A percentile compares a stretch with the other conserved stretches of the same genome.
These are phyloP conservation scores for Hedya salicella DNA, from an alignment of 2,888 invertebrate species.

Conservation along the genomic window DNA sequence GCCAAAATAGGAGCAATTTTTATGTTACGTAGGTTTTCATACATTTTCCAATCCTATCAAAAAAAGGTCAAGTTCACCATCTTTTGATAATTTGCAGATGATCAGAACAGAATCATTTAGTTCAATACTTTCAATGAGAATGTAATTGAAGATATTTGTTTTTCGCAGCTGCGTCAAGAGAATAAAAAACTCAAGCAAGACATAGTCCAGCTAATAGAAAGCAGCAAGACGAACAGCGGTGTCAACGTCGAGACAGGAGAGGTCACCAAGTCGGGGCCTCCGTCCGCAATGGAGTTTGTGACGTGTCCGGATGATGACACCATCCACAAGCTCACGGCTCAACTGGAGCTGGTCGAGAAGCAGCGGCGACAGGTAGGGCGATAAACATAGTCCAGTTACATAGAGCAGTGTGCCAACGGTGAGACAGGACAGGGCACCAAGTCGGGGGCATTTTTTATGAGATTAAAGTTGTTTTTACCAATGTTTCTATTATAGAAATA, in stretches of 20 bases:
- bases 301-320: slow-evolving; percentile 78
- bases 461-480: too few species aligned
- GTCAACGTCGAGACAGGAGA: slow-evolving; percentile 54
- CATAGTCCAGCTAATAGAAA: slow-evolving; percentile 51
- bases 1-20: too few species aligned
- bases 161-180: slow-evolving; percentile 68
- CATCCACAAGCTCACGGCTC: slow-evolving; percentile 74
- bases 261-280: slow-evolving; percentile 57
- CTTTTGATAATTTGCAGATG: too few species aligned
- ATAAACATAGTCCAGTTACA: neutral
- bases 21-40: too few species aligned
- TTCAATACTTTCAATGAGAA: too few species aligned
- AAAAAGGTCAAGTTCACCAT: too few species aligned
- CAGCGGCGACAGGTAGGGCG: slow-evolving; percentile 71
- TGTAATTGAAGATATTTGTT: too few species aligned
- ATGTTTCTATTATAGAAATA: too few species aligned
- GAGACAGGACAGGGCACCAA: neutral
- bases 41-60: too few species aligned
- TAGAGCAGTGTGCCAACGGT: neutral
- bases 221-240: slow-evolving; percentile 29
- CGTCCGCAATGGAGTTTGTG: slow-evolving; percentile 76
- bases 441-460: too few species aligned
- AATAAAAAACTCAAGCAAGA: slow-evolving; percentile 73
- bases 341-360: slow-evolving; percentile 75
- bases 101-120: too few species aligned